These are phyloP conservation scores for Hemicordylus capensis DNA, from an alignment of 2,113 vertebrate species.

Conservation along the genomic window DNA sequence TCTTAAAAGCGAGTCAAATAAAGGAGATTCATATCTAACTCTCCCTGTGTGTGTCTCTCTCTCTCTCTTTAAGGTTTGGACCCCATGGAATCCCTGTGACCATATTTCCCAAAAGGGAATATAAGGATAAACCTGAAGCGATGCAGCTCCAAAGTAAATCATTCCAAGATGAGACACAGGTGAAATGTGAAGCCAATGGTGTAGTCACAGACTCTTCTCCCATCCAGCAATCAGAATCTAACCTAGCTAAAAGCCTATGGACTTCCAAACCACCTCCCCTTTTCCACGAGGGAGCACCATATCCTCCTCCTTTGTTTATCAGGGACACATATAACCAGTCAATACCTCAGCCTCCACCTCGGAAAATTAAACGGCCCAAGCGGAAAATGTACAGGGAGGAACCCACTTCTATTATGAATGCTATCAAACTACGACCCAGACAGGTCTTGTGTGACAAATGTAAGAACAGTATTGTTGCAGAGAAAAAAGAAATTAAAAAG, in stretches of 20 bases:
- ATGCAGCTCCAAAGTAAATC: conserved; percentile 83
- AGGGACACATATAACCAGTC: conserved; percentile 99
- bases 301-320: conserved; percentile 97
- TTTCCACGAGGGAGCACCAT: conserved; percentile 95
- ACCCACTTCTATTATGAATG: conserved; percentile 97
- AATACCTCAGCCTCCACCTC: conserved; percentile 97
- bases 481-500: conserved; percentile 86
- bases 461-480: conserved; percentile 88
- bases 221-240: conserved; percentile 68
- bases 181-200: conserved; percentile 72
- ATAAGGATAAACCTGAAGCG: conserved; percentile 85
- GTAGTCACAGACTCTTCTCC: conserved; percentile 72
- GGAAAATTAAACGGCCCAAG: conserved; percentile 95
- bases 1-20: conserved; percentile 2
- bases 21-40: background rate
- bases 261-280: conserved; percentile 91
- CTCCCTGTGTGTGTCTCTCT: conserved; percentile 40
- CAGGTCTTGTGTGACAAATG: conserved; percentile 98
- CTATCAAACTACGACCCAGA: conserved; percentile 94
- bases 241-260: conserved; percentile 81
- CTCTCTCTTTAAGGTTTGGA: conserved; percentile 88
- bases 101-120: conserved; percentile 90
- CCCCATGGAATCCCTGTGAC: conserved; percentile 98
- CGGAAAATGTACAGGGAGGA: conserved; percentile 96
- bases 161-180: conserved; percentile 81